Evolutionary conservation across 2,113 vertebrate genomes (phyloP).

Genomic region (Setophaga petechia): DNA sequence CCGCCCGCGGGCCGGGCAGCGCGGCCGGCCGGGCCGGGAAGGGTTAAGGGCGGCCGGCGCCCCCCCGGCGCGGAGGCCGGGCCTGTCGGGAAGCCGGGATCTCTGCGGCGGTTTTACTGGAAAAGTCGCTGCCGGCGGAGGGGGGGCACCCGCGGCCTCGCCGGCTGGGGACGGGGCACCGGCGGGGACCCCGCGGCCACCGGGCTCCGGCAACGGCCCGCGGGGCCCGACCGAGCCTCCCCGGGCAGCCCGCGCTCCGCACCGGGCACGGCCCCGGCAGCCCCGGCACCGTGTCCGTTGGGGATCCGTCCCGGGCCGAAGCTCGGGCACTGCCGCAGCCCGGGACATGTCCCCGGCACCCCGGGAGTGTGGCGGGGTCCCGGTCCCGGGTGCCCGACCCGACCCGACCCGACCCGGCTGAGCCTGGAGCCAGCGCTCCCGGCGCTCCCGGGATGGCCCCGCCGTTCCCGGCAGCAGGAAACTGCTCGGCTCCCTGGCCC

Average conservation of each 20-base stretch:
- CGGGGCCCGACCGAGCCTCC: neutral
- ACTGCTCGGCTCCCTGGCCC: neutral
- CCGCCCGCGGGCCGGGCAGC: too few species aligned
- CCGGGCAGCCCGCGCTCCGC: neutral
- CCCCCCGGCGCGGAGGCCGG: slow-evolving; percentile 63
- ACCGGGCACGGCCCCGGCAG: neutral
- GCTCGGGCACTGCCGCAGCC: neutral
- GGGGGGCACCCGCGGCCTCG: slow-evolving; percentile 69
- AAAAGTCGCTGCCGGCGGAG: slow-evolving; percentile 75
- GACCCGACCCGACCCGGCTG: neutral
- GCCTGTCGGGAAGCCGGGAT: slow-evolving; percentile 79
- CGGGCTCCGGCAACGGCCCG: neutral
- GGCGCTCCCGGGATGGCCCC: neutral
- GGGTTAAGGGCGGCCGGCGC: slow-evolving; percentile 70
- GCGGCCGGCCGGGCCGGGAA: neutral
- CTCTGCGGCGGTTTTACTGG: slow-evolving; percentile 79
- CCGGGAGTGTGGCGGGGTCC: neutral
- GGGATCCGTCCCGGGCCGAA: neutral
- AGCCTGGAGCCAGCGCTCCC: neutral
- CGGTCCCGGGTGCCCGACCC: too few species aligned
- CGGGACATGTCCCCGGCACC: neutral
- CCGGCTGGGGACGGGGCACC: slow-evolving; percentile 31
- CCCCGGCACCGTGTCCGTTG: neutral
- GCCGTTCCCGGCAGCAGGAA: neutral
- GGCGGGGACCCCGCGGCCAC: neutral